Conservation (phyloP, 2,113 vertebrate species). For the Anguilla japonica region DNA sequence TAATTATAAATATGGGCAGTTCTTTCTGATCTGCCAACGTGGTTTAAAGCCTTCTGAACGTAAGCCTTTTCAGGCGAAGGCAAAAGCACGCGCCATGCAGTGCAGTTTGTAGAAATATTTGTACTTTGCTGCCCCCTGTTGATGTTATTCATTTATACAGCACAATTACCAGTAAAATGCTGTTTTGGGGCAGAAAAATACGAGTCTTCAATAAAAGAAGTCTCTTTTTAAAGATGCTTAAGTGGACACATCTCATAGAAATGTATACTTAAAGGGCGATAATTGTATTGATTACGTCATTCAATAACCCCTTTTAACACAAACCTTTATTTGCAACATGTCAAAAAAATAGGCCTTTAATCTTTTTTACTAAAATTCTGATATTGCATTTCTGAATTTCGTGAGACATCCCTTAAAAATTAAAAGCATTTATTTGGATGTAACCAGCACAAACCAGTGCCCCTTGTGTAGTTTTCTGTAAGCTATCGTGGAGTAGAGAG, state of each 20-base stretch:
- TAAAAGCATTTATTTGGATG: no score
- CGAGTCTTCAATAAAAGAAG: background rate
- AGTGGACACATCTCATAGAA: no score
- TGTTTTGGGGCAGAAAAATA: background rate
- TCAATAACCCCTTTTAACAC: background rate
- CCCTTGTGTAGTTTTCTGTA: no score
- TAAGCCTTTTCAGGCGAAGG: background rate
- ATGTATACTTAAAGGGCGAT: background rate
- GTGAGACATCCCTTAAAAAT: no score
- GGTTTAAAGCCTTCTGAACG: background rate
- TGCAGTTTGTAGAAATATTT: background rate
- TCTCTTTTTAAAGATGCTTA: no score
- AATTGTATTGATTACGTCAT: background rate
- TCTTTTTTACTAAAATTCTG: no score
- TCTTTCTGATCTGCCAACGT: background rate
- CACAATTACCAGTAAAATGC: background rate
- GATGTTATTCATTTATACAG: background rate
- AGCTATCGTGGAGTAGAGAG: no score
- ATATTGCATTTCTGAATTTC: no score
- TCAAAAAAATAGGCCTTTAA: background rate
- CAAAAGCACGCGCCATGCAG: background rate
- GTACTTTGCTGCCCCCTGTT: slow-evolving; percentile 14
- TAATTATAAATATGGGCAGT: background rate
- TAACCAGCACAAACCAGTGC: no score
- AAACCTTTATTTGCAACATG: background rate